Evolutionary conservation across 2,888 invertebrate species (phyloP).

Genomic region (Euplagia quadripunctaria): DNA sequence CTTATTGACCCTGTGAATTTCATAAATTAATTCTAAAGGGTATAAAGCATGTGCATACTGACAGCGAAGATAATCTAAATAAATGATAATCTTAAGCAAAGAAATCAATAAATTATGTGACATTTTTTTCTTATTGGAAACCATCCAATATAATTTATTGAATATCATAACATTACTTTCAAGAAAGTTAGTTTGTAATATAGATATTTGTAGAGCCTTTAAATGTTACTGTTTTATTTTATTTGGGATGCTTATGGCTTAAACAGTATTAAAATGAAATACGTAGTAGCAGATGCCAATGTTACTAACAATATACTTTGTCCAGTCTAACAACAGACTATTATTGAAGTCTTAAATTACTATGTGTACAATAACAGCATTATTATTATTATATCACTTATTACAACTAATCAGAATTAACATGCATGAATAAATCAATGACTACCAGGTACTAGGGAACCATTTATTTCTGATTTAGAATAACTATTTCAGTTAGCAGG

Average conservation of each 20-base stretch:
- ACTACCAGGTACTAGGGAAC: conserved; percentile 13
- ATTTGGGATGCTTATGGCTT: too few species aligned
- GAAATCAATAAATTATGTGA: too few species aligned
- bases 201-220: background rate
- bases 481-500: conserved; percentile 2
- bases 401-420: conserved; percentile 26
- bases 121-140: too few species aligned
- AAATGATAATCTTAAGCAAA: too few species aligned
- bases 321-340: background rate
- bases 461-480: conserved; percentile 1
- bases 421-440: conserved; percentile 34
- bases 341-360: background rate
- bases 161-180: background rate
- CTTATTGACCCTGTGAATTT: background rate
- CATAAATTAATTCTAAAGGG: background rate
- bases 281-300: too few species aligned
- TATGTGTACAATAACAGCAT: conserved; percentile 17
- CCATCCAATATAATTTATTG: background rate
- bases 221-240: background rate
- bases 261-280: too few species aligned
- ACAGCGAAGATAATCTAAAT: too few species aligned
- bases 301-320: too few species aligned
- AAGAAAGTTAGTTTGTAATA: background rate
- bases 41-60: background rate
- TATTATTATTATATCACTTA: conserved; percentile 33